Evolutionary conservation across 2,797 vertebrate genomes (phyloP), one percentile per base, ranked within the genome.

Genomic region (Hippopotamyrus pictus): DNA sequence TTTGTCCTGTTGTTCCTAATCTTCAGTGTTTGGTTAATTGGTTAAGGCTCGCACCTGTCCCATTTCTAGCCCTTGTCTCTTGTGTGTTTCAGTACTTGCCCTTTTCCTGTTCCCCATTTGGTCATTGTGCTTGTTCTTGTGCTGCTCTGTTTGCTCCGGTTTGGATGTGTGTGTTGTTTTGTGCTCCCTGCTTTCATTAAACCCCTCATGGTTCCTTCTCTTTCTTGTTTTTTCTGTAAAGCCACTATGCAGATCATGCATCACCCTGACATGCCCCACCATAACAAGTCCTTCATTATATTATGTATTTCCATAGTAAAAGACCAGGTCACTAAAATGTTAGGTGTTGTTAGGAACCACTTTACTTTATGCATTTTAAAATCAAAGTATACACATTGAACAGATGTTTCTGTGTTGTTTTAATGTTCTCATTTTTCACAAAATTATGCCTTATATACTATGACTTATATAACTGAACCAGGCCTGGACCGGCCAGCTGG

Each of bases 261-360:
- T 65, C 9, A 65, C 59, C 59, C 59, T 29, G 22, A n/a, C 22
- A 65, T 65, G 59, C 3, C 22, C 22, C 59, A 65, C 59, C 22
- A 25, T 25, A 25, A 25, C 59, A 25, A 25, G 59, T 65, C 22
- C 59, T 11, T 65, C 22, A 29, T 65, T 69, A 69, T 69, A 69
- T 33, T 69, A 33, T 37, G 65, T 37, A 14, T 69, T 33, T 33
- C 65, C 29, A 69, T 14, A 69, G 62, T 69, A 69, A 69, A 69
- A 12, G 65, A 95, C 94, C 93, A 95, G 93, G 92, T 91, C 93
- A 93, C 94, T 94, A 96, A 95, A 96, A 96, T 94, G 94, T 95
- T 90, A 97, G 97, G 96, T 96, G 95, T 96, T 95, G 95, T 94
- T 96, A 96, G 96, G 95, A 97, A 97, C 95, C 96, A 96, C 96